Evolutionary conservation across 2,797 vertebrate species (phyloP).

Genomic region (Acipenser transmontanus): DNA sequence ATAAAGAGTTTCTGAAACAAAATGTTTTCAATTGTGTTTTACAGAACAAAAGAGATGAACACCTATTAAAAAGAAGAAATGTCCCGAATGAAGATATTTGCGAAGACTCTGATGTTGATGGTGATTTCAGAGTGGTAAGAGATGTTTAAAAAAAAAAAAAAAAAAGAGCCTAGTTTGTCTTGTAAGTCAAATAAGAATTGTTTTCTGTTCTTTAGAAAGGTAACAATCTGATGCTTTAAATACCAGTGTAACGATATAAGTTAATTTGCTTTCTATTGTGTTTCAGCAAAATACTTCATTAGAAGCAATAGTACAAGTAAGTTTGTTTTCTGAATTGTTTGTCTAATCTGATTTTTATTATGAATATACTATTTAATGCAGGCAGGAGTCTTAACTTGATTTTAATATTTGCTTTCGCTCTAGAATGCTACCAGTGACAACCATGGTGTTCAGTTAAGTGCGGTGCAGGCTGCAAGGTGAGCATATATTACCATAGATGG

Average conservation of each 20-base stretch:
- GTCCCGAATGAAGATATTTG: constrained; percentile 94
- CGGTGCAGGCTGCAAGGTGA: constrained; percentile 96
- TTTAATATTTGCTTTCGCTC: constrained; percentile 31
- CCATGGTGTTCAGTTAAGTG: constrained; percentile 93
- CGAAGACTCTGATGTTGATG: constrained; percentile 90
- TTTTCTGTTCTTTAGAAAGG: too few relatives aligned
- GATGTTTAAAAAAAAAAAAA: background rate
- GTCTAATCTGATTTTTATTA: background rate
- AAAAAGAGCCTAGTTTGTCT: background rate
- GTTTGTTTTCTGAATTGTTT: constrained; percentile 19
- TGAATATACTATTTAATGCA: constrained; percentile 7
- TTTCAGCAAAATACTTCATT: constrained; percentile 94
- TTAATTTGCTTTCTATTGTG: constrained; percentile 22
- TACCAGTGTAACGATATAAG: too few relatives aligned
- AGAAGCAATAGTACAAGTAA: constrained; percentile 98
- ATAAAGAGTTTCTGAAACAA: background rate
- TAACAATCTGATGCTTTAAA: too few relatives aligned
- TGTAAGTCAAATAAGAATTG: too few relatives aligned
- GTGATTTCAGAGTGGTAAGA: constrained; percentile 90
- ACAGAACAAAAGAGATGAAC: constrained; percentile 96
- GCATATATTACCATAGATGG: constrained; percentile 6
- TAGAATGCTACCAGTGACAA: constrained; percentile 98
- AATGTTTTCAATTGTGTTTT: background rate
- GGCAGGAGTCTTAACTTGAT: constrained; percentile 24
- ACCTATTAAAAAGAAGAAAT: constrained; percentile 94